phyloP scores from a whole-genome alignment of 1,140 invertebrate species.

The Aphaenogaster floridana region DNA sequence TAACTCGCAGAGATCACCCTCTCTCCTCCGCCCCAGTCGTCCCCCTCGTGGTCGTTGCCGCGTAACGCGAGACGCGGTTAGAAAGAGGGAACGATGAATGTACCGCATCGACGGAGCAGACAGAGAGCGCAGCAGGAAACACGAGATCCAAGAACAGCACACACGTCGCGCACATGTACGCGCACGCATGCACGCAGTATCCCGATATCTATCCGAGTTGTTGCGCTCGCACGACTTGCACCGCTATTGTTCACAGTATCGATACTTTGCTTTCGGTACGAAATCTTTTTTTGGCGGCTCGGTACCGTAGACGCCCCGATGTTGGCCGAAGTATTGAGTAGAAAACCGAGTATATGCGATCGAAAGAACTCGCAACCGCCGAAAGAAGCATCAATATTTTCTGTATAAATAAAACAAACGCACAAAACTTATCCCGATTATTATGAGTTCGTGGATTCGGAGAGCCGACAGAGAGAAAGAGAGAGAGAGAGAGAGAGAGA shows the following conservation, averaged over 20 bases:
- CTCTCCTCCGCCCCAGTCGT: background rate
- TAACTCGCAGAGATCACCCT: conserved; percentile 36
- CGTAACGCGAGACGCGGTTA: conserved; percentile 41
- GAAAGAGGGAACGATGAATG: conserved; percentile 52
- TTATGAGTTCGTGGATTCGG: background rate
- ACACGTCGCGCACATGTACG: background rate
- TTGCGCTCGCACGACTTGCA: conserved; percentile 43
- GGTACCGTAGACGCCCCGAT: background rate
- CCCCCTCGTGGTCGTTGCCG: conserved; percentile 16
- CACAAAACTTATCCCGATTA: background rate
- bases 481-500: no score
- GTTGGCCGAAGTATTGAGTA: background rate
- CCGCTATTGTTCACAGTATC: conserved; percentile 49
- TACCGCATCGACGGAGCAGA: conserved; percentile 1
- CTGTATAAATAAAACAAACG: background rate
- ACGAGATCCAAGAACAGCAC: conserved; percentile 40
- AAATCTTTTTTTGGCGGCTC: conserved; percentile 35
- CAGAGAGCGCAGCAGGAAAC: conserved; percentile 39
- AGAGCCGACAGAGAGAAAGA: no score
- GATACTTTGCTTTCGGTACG: conserved; percentile 32
- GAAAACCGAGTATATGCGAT: background rate
- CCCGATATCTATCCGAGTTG: conserved; percentile 41
- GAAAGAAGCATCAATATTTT: background rate
- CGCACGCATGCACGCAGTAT: no score
- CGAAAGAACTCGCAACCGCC: background rate